Conservation (phyloP, 2,888 invertebrate genomes). For the Acanthococcus lagerstroemiae region DNA sequence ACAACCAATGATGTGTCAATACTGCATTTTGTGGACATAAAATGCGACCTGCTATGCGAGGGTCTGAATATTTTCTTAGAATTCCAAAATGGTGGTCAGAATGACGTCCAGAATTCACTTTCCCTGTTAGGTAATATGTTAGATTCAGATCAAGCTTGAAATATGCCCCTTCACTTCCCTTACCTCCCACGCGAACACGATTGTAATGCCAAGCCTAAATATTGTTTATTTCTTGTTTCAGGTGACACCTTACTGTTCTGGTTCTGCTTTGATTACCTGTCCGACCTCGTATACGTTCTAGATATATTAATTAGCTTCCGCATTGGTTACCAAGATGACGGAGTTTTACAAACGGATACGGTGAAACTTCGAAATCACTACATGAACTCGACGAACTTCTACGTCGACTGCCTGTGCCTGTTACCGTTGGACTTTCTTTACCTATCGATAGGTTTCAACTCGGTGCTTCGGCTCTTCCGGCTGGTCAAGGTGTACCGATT, state of each 20-base stretch:
- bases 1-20: no score
- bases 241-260: constrained; percentile 81
- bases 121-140: no score
- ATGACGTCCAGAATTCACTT: no score
- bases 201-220: no score
- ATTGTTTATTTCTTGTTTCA: constrained; percentile 41
- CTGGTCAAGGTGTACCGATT: constrained; percentile 95
- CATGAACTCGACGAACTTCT: constrained; percentile 95
- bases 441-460: constrained; percentile 93
- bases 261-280: constrained; percentile 95
- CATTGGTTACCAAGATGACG: constrained; percentile 94
- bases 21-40: no score
- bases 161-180: no score
- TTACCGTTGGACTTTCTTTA: constrained; percentile 96
- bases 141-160: no score
- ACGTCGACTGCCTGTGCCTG: constrained; percentile 96
- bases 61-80: no score
- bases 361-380: constrained; percentile 89
- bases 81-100: no score
- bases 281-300: constrained; percentile 89
- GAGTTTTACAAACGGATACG: constrained; percentile 92
- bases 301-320: constrained; percentile 97
- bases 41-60: no score
- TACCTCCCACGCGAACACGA: no score
- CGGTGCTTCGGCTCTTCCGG: constrained; percentile 87